Conservation (phyloP, 2,113 vertebrate species). For the Serinus canaria region DNA sequence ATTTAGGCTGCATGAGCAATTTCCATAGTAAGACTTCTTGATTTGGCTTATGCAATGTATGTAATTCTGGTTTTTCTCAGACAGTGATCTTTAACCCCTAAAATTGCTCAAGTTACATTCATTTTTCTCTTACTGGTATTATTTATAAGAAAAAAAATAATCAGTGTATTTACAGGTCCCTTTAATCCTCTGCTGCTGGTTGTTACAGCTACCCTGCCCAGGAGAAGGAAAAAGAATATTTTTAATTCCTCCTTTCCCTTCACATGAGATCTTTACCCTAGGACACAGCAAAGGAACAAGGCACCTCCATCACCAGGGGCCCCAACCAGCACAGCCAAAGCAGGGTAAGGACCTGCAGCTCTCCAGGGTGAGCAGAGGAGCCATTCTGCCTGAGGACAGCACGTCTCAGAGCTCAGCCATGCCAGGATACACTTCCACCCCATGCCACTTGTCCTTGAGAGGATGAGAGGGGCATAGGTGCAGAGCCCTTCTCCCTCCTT, state of each 20-base stretch:
- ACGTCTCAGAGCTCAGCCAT: neutral
- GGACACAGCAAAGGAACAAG: neutral
- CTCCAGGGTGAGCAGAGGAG: neutral
- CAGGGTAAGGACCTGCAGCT: neutral
- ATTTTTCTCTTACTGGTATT: too few species aligned
- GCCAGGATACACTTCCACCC: neutral
- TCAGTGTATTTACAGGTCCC: neutral
- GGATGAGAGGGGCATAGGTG: neutral
- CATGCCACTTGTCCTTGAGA: neutral
- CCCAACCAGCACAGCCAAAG: accelerated
- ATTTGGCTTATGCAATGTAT: neutral
- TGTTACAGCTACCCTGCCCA: neutral
- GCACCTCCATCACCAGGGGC: neutral
- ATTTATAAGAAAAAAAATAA: neutral
- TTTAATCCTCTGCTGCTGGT: neutral
- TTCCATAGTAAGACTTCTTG: neutral
- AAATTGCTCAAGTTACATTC: neutral
- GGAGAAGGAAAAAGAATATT: neutral
- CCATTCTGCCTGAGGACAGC: neutral
- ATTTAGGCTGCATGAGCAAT: neutral
- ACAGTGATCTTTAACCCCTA: neutral
- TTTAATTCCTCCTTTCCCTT: neutral
- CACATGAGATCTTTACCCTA: neutral
- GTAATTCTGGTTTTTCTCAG: neutral
- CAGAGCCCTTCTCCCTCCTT: neutral